Base-by-base conservation (phyloP, 2,888 invertebrate species). In the Hyles lineata region DNA sequence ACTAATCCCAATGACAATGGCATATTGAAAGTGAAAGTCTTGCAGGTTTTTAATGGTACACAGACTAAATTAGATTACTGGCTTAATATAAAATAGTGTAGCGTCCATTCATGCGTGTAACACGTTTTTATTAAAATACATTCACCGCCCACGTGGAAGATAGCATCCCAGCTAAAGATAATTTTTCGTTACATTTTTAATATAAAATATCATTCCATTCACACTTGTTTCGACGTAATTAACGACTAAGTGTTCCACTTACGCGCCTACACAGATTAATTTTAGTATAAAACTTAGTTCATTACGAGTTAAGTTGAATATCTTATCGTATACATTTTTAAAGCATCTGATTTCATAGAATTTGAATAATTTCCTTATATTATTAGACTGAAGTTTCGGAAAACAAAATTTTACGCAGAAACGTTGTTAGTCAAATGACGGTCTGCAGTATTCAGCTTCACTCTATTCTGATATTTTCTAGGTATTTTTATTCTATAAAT, bases 101-200 rank as follows among this genome's bases (percentile, higher is more conserved):
- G 21, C 52, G n/a, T 55, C n/a, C 61, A 55, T 35, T 60, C 70
- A 70, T 43, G 70, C 62, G 73, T 70, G 55, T 23, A 62, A 70
- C 70, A 70, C n/a, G 70, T 25, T 73, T 70, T 62, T 70, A 70
- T 70, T 62, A 70, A 70, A 62, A 29, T 58, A 70, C 62, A 55
- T 73, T 62, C 19, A 60, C 62, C 32, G 52, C 70, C 70, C 70
- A 70, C 70, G 55, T 62, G 11, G 50, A 50, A 69, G 61, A 62
- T 73, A 73, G 70, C 52, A 63, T 35, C 35, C 32, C 55, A 52
- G 63, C 63, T 55, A 63, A 58, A 43, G 23, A 63, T 72, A 63
- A 63, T 58, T 11, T 43, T 19, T 58, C 23, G 19, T 62, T 55
- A 35, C 8, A 35, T 25, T 50, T 52, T 52, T 32, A 55, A 55